phyloP scores from a whole-genome alignment of 2,888 invertebrate genomes.

The Cecidostiba fungosa region DNA sequence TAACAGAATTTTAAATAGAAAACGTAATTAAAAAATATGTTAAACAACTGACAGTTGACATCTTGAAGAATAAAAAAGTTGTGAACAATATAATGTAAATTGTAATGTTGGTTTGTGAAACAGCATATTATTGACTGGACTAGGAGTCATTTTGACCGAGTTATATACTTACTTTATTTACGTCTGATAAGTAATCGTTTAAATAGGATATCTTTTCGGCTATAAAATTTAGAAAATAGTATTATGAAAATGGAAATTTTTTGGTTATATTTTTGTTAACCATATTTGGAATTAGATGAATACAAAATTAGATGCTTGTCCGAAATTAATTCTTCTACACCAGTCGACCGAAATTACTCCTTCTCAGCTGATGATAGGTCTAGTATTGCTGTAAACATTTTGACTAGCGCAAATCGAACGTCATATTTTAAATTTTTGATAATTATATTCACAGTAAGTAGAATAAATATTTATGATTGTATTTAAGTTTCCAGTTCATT shows the following conservation, averaged over 20 bases:
- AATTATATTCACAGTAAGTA: constrained; percentile 31
- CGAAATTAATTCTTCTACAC: too few relatives aligned
- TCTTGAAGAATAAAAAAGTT: background rate
- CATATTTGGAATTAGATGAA: too few relatives aligned
- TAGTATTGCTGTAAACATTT: background rate
- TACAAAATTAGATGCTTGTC: too few relatives aligned
- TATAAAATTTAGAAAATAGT: too few relatives aligned
- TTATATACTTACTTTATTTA: background rate
- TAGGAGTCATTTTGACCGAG: background rate
- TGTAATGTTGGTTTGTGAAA: too few relatives aligned
- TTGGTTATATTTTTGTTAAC: too few relatives aligned
- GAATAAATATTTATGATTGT: constrained; percentile 31
- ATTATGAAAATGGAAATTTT: too few relatives aligned
- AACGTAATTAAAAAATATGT: background rate
- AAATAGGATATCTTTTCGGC: too few relatives aligned
- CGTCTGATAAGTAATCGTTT: too few relatives aligned
- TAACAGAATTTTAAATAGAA: background rate
- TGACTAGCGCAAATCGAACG: background rate
- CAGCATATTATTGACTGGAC: background rate
- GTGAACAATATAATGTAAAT: too few relatives aligned
- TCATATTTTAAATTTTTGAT: constrained; percentile 26
- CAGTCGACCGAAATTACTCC: too few relatives aligned
- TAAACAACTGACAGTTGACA: background rate
- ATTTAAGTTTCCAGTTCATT: background rate
- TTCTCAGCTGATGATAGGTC: too few relatives aligned